Evolutionary conservation across 1,140 invertebrate species (phyloP).

Genomic region (Dendrolimus punctatus): DNA sequence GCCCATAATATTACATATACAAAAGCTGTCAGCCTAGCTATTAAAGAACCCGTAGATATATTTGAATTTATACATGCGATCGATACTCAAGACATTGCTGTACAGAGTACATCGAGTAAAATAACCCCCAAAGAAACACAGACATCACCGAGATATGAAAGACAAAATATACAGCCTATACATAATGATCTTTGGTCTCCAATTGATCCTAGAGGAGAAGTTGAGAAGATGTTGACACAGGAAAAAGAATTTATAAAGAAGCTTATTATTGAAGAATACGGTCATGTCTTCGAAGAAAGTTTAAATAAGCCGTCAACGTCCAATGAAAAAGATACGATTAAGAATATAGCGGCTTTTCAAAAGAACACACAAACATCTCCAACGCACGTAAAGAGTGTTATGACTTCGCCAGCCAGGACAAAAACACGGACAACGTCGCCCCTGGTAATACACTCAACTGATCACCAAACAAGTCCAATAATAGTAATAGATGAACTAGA

Average conservation of each 20-base stretch:
- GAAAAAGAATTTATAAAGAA: slow-evolving; percentile 65
- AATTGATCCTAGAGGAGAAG: slow-evolving; percentile 37
- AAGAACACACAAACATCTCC: slow-evolving; percentile 67
- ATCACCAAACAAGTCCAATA: slow-evolving; percentile 58
- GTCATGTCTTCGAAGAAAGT: slow-evolving; percentile 43
- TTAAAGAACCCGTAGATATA: slow-evolving; percentile 58
- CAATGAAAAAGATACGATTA: slow-evolving; percentile 23
- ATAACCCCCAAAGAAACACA: slow-evolving; percentile 60
- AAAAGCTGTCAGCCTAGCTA: slow-evolving; percentile 45
- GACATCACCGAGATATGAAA: slow-evolving; percentile 54
- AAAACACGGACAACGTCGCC: slow-evolving; percentile 62
- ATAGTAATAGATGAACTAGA: slow-evolving; percentile 27
- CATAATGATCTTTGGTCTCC: slow-evolving; percentile 50
- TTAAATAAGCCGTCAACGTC: slow-evolving; percentile 53
- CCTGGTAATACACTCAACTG: slow-evolving; percentile 32
- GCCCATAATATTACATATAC: slow-evolving; percentile 28
- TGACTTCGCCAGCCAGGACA: slow-evolving; percentile 57
- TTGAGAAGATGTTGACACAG: slow-evolving; percentile 45
- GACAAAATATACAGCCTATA: slow-evolving; percentile 39
- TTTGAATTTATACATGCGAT: slow-evolving; percentile 62
- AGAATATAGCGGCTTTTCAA: slow-evolving; percentile 35
- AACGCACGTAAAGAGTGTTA: slow-evolving; percentile 52
- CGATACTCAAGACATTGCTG: slow-evolving; percentile 54
- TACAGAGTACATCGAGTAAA: slow-evolving; percentile 44
- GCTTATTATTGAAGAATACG: slow-evolving; percentile 55